Base-by-base conservation (phyloP, 2,797 vertebrate genomes). In the Lithobates pipiens region DNA sequence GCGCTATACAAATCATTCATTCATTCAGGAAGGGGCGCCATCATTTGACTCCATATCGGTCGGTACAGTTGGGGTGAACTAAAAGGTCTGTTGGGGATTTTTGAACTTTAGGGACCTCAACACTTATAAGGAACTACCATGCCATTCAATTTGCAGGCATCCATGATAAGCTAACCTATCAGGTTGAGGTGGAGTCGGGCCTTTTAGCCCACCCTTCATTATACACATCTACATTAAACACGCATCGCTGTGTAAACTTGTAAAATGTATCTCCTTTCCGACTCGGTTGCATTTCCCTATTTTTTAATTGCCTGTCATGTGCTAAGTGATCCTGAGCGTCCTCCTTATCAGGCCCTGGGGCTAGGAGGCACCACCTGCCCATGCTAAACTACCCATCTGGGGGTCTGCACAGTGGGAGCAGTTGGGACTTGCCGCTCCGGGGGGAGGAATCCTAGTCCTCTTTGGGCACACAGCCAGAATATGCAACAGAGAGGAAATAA, bases 401-500 rank as follows among this genome's bases (percentile, higher is more conserved):
- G 65, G 87, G 34, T 54, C 46, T 89, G 89, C 87, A 71, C 78
- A 79, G 23, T 11, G 63, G 80, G 85, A 87, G 54, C 88, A 88
- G 86, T 3, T 76, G 88, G 76, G 83, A 89, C 3, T 25, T 36
- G 89, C 91, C 88, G 88, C 88, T 90, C 89, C 85, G 63, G 34
- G 71, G 88, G 88, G 85, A 89, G 88, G 88, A 83, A 88, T 89
- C 86, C 90, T 86, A 89, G 90, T 91, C 87, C 89, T 57, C 6
- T n/a, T 70, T 88, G 89, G 92, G 92, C 90, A 21, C 80, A 10
- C 13, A 88, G 92, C 90, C 93, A 92, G 91, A 91, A 88, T 91
- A 90, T 88, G 90, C 90, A 90, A 90, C 88, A 90, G 90, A 89
- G 88, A 93, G 92, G 92, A 94, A 93, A 92, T 89, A 88, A 92